These are phyloP conservation scores for Terrapene triunguis DNA, from an alignment of 2,113 vertebrate genomes.

Conservation along the genomic window DNA sequence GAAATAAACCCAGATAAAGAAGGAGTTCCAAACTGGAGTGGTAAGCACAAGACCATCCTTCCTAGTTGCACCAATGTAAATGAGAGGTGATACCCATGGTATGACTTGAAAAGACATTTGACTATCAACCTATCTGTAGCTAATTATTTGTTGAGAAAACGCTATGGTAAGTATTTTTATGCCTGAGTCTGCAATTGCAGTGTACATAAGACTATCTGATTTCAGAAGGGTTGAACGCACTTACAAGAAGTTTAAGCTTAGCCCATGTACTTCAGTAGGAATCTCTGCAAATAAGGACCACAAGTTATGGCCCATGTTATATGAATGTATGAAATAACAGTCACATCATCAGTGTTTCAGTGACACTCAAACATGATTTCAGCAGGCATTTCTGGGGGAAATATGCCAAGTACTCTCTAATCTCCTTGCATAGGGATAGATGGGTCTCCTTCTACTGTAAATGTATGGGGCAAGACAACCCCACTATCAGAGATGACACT, in stretches of 20 bases:
- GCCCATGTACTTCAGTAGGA: neutral
- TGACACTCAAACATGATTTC: accelerated
- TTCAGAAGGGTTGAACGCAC: neutral
- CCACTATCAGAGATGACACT: neutral
- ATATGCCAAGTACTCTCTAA: neutral
- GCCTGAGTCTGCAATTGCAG: neutral
- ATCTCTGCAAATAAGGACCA: neutral
- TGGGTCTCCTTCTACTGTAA: neutral
- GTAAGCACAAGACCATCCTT: neutral
- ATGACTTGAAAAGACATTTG: neutral
- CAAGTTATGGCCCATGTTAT: neutral
- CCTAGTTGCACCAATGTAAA: neutral
- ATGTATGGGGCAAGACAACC: neutral
- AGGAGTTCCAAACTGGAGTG: neutral
- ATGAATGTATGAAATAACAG: accelerated
- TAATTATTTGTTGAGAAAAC: neutral
- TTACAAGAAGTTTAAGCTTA: neutral
- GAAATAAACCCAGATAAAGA: neutral
- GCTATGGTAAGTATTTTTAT: neutral
- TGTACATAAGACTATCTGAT: neutral
- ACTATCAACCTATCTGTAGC: neutral
- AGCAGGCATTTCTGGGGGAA: neutral
- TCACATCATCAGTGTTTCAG: neutral
- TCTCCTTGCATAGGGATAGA: neutral
- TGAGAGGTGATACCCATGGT: neutral